Percentiles rank a stretch among this genome's conserved stretches.
These are phyloP conservation scores for Pseudopipra pipra DNA, from an alignment of 2,113 vertebrate species.

Conservation along the genomic window DNA sequence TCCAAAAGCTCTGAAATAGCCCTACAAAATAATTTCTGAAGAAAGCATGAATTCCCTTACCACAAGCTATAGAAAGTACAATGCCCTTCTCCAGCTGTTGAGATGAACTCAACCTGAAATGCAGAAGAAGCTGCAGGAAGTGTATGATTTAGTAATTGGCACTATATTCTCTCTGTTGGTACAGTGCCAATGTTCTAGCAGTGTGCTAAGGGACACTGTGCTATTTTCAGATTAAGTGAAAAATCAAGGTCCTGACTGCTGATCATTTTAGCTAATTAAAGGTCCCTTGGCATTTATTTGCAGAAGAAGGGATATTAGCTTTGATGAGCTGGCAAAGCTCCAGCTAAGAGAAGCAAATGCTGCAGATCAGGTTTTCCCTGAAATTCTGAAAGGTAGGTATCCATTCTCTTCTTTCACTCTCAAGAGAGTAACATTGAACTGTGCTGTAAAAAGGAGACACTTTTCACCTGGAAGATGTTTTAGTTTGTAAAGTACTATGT, in stretches of 20 bases:
- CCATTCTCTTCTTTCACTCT: neutral
- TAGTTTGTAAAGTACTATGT: neutral
- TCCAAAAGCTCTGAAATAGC: neutral
- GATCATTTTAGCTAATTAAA: constrained; percentile 49
- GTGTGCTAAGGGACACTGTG: constrained; percentile 10
- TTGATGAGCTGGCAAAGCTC: neutral
- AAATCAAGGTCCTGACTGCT: constrained; percentile 45
- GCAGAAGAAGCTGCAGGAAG: constrained; percentile 3
- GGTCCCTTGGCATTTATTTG: constrained; percentile 41
- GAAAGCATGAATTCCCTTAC: constrained; percentile 2
- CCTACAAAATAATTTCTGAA: neutral
- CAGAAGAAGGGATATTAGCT: constrained; percentile 3
- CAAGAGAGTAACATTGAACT: neutral
- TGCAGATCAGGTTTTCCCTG: neutral
- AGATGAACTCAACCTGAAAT: constrained; percentile 20
- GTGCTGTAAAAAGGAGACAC: neutral
- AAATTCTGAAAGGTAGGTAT: neutral
- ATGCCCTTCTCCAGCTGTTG: constrained; percentile 23
- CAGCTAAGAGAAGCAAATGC: neutral
- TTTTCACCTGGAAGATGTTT: neutral
- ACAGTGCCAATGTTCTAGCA: neutral
- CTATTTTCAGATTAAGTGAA: constrained; percentile 61
- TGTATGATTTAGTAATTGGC: constrained; percentile 39
- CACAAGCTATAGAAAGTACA: neutral
- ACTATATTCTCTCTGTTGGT: neutral